Evolutionary conservation across 1,140 invertebrate species (phyloP), one percentile per base, ranked within the genome.

Genomic region (Polypedilum pembai): DNA sequence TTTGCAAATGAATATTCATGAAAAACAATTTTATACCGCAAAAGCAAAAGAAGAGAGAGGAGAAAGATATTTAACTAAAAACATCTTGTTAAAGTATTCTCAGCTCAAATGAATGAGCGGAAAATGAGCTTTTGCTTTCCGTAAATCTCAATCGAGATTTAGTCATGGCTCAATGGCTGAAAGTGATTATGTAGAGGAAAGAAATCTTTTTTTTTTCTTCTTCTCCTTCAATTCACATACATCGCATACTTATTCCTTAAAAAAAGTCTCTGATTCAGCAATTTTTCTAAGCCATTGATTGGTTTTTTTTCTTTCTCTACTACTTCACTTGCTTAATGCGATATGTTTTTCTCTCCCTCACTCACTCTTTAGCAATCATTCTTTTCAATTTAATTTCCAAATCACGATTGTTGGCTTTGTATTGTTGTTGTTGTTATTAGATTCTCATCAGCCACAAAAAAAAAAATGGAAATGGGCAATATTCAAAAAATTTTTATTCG

Each of bases 1-100:
- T 66, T 18, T 18, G 18, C 65, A 18, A 18, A 69, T 69, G 65
- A 69, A 69, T 69, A 69, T 69, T 69, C 65, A 69, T 69, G 20
- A 18, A 18, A 18, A 18, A 8, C 7, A 12, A 7, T 21, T 18
- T 69, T 21, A 20, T 69, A 21, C 20, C 17, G 12, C 63, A 66
- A 17, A 66, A 20, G 18, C 8, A 66, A 66, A 3, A 69, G 4
- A 66, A 2, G 7, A 17, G 18, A 66, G 18, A 18, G 63, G 17
- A 69, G 45, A 56, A 56, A 56, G 4, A 33, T 33, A 33, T 5
- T 33, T 33, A 3, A 33, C 2, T 56, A 0, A 12, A 12, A 56
- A 56, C 45, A 56, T 56, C 45, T 56, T 56, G 45, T 12, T 56
- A 15, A 45, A 45, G 15, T 8, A 56, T 56, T n/a, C 24, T 33